Percentiles rank a stretch among this genome's conserved stretches.
Evolutionary conservation across 2,797 vertebrate genomes (phyloP).

Genomic region (Discoglossus pictus): DNA sequence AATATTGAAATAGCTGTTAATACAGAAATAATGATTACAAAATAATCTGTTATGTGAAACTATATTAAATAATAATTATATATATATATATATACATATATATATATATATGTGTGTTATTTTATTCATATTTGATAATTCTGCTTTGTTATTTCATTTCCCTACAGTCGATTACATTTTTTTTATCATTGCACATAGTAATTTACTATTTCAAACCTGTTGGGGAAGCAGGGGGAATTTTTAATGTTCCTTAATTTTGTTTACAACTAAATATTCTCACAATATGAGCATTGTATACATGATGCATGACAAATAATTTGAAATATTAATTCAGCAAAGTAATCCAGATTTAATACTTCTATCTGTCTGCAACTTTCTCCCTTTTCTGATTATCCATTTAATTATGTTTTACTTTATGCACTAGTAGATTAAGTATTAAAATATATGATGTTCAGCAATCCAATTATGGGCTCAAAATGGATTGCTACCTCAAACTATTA

Average conservation of each 20-base stretch:
- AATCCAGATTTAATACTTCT: constrained; percentile 20
- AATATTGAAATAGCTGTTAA: too few species aligned
- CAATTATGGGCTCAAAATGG: constrained; percentile 31
- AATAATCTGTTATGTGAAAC: too few species aligned
- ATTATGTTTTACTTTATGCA: constrained; percentile 35
- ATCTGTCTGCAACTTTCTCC: constrained; percentile 3
- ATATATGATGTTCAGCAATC: constrained; percentile 43
- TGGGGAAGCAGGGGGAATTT: too few species aligned
- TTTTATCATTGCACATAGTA: too few species aligned
- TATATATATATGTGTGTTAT: too few species aligned
- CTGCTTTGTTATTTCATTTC: too few species aligned
- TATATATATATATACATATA: too few species aligned
- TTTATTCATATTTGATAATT: too few species aligned
- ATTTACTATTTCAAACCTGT: not conserved
- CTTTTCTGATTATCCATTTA: constrained; percentile 44
- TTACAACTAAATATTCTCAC: not conserved
- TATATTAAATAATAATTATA: too few species aligned
- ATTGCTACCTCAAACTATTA: constrained; percentile 36
- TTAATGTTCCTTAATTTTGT: not conserved
- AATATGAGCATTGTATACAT: not conserved
- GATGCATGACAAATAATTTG: constrained; percentile 15
- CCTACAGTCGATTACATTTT: too few species aligned
- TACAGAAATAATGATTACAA: too few species aligned
- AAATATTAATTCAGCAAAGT: constrained; percentile 24
- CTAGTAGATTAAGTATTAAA: constrained; percentile 36